Percentiles rank a stretch among this genome's conserved stretches.
These are phyloP conservation scores for Sebastes melanostomus DNA, from an alignment of 2,797 vertebrate species.

Conservation along the genomic window DNA sequence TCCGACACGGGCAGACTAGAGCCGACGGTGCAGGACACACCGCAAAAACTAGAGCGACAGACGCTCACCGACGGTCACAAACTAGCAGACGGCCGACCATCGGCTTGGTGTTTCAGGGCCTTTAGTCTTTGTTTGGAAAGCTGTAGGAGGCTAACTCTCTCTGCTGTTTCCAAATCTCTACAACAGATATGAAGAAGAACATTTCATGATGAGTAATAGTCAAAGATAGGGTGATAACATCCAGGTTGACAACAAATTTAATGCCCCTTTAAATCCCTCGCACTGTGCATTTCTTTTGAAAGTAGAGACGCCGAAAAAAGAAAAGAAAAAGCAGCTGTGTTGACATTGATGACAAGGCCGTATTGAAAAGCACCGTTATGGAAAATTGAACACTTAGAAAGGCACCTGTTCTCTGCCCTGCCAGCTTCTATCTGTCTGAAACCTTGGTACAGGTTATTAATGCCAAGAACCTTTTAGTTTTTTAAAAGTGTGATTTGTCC, in stretches of 20 bases:
- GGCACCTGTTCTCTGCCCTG: conserved; percentile 5
- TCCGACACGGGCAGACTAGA: no score
- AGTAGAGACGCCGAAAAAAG: background rate
- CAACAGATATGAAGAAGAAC: background rate
- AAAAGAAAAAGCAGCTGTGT: background rate
- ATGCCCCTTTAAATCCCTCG: background rate
- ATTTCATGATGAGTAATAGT: background rate
- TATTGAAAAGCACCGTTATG: background rate
- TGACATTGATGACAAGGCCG: conserved; percentile 20
- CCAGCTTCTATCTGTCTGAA: conserved; percentile 1
- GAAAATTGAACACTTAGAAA: conserved; percentile 23
- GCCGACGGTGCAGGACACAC: no score
- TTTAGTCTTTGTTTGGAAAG: background rate
- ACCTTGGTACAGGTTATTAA: conserved; percentile 20
- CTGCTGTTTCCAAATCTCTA: background rate
- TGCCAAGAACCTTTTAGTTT: conserved; percentile 4
- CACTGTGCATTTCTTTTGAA: background rate
- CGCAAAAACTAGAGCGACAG: no score
- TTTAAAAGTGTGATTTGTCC: conserved; percentile 31
- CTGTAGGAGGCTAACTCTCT: background rate
- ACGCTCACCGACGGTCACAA: no score
- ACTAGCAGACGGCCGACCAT: no score
- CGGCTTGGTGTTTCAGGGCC: no score
- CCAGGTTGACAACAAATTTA: background rate
- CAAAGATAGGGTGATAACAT: background rate